Evolutionary conservation across 2,113 vertebrate genomes (phyloP).

Genomic region (Dendrocopos noguchii): DNA sequence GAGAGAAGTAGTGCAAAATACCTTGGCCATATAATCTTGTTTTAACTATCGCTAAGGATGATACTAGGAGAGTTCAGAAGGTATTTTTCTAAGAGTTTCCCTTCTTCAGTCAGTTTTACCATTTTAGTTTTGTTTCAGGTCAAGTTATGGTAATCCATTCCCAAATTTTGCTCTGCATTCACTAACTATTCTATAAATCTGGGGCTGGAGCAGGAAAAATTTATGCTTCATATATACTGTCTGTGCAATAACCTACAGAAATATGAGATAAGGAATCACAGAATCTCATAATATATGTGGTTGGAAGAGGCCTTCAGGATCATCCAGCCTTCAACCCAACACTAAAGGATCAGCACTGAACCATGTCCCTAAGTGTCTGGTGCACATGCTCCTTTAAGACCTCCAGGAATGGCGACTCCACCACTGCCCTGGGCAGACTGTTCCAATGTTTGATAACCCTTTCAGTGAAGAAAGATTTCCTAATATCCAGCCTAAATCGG

Average conservation of each 20-base stretch:
- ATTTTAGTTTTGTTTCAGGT: constrained; percentile 5
- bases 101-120: background rate
- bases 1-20: background rate
- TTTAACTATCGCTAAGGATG: background rate
- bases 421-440: no score
- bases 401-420: no score
- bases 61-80: background rate
- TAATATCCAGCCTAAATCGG: no score
- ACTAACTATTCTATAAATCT: background rate
- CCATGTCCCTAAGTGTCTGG: no score
- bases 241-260: background rate
- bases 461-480: no score
- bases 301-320: no score
- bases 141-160: background rate
- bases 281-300: no score
- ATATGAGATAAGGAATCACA: background rate
- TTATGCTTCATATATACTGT: background rate
- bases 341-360: no score
- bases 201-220: background rate
- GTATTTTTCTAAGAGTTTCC: background rate
- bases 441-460: no score
- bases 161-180: background rate
- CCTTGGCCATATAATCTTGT: background rate
- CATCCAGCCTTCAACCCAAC: no score
- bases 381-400: no score